phyloP scores from a whole-genome alignment of 2,797 vertebrate genomes.

The Holocentrus rufus region DNA sequence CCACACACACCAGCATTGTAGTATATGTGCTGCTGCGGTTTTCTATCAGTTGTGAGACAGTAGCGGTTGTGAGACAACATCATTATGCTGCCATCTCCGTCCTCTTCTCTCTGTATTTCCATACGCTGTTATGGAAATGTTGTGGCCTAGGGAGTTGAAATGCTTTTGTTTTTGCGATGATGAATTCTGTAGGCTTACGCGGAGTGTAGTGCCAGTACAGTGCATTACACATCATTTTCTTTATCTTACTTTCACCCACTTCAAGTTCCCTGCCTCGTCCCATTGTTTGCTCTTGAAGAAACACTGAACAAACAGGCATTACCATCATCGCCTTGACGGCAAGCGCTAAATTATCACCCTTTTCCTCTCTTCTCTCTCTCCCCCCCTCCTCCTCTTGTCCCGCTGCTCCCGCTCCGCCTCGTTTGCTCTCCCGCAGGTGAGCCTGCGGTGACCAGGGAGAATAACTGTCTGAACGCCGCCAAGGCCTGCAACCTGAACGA shows the following conservation, averaged over 20 bases:
- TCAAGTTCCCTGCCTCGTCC: conserved; percentile 41
- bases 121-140: conserved; percentile 3
- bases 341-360: neutral
- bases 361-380: neutral
- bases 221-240: conserved; percentile 1
- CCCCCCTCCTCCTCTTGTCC: neutral
- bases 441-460: conserved; percentile 90
- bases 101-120: neutral
- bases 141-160: neutral
- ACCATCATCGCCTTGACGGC: neutral
- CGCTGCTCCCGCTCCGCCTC: neutral
- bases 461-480: conserved; percentile 95
- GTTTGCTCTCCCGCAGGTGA: conserved; percentile 80
- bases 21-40: conserved; percentile 2
- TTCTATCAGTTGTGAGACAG: no score
- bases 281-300: conserved; percentile 6
- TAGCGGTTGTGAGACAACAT: neutral
- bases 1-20: neutral
- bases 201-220: no score
- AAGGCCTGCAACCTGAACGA: conserved; percentile 99
- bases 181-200: neutral
- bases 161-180: conserved; percentile 14
- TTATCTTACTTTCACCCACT: neutral
- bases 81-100: neutral
- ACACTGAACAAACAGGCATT: neutral